Evolutionary conservation across 2,113 vertebrate genomes (phyloP).

Genomic region (Setophaga petechia): DNA sequence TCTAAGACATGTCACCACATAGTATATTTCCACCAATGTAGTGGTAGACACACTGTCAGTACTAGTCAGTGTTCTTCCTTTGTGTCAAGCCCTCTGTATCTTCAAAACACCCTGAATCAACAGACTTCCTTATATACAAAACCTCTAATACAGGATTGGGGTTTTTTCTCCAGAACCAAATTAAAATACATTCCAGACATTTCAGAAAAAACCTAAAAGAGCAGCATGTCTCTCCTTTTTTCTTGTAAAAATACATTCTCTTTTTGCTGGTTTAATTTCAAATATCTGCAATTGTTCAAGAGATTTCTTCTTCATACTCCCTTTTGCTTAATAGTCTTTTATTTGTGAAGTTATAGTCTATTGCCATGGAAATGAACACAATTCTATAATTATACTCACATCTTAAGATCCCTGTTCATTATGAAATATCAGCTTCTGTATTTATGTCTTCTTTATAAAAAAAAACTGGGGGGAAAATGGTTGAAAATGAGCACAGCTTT

Average conservation of each 20-base stretch:
- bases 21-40: not conserved
- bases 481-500: not conserved
- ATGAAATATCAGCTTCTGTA: not conserved
- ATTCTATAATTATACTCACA: not conserved
- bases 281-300: not conserved
- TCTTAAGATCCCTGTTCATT: not conserved
- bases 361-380: not conserved
- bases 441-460: not conserved
- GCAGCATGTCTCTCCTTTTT: not conserved
- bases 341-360: not conserved
- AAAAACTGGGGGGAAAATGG: accelerated
- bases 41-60: not conserved
- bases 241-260: not conserved
- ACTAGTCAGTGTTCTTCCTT: not conserved
- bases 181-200: not conserved
- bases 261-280: conserved; percentile 5
- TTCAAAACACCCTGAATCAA: not conserved
- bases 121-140: not conserved
- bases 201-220: not conserved
- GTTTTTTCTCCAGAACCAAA: not conserved
- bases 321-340: not conserved
- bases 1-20: accelerated
- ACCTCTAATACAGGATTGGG: not conserved
- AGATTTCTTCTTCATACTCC: not conserved
- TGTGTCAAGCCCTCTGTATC: not conserved